Evolutionary conservation across 2,113 vertebrate species (phyloP).

Genomic region (Trachemys scripta): DNA sequence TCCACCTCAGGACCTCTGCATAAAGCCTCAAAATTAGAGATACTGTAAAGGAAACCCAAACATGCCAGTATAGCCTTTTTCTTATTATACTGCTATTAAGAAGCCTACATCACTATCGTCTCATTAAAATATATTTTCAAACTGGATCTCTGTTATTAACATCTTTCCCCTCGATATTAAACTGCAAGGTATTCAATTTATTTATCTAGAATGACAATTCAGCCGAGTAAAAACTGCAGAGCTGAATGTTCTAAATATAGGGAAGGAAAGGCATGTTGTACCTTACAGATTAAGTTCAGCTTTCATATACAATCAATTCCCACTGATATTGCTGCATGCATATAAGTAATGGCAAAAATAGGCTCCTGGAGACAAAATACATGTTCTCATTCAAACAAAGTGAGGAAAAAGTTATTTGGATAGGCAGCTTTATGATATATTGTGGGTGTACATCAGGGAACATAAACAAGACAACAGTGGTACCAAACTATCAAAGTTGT

Average conservation of each 20-base stretch:
- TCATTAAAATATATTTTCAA: background rate
- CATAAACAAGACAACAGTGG: background rate
- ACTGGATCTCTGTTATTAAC: background rate
- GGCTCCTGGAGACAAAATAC: background rate
- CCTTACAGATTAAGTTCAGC: background rate
- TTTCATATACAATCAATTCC: background rate
- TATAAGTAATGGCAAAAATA: background rate
- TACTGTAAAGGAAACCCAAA: background rate
- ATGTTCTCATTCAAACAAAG: fast-evolving
- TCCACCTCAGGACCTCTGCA: background rate
- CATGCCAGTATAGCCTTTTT: background rate
- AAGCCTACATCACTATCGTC: background rate
- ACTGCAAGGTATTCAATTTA: background rate
- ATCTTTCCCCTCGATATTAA: background rate
- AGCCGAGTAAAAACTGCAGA: background rate
- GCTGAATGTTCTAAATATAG: background rate
- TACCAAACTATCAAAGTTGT: background rate
- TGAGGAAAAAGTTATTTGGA: background rate
- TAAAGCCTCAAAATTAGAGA: background rate
- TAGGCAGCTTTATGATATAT: background rate
- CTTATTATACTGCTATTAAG: background rate
- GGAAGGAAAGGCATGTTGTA: background rate
- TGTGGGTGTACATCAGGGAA: background rate
- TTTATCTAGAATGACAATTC: background rate
- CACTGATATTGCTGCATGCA: background rate